Conservation (phyloP, 2,888 invertebrate species). For the Azorinus chamasolen region DNA sequence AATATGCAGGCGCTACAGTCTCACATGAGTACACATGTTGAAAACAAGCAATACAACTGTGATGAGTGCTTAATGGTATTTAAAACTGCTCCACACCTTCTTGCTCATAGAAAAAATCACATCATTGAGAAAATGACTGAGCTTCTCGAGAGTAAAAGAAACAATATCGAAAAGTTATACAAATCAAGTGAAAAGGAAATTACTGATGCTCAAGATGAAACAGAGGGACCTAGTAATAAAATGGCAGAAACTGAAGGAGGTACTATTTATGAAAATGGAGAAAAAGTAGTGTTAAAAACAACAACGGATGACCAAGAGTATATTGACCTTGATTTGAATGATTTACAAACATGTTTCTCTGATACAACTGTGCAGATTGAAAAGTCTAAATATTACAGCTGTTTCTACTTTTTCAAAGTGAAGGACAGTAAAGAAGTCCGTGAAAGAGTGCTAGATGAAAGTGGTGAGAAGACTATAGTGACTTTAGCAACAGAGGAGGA, state of each 20-base stretch:
- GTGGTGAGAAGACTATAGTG: neutral
- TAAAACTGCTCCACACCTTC: constrained; percentile 39
- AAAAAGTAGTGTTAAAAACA: too few species aligned
- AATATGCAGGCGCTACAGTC: constrained; percentile 32
- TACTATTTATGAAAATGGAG: too few species aligned
- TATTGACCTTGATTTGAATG: constrained; percentile 33
- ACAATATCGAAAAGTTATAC: neutral
- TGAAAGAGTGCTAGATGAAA: neutral
- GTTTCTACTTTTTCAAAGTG: constrained; percentile 49
- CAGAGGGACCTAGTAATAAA: too few species aligned
- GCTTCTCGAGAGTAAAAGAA: constrained; percentile 15
- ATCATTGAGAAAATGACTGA: constrained; percentile 53
- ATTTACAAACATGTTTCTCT: constrained; percentile 30
- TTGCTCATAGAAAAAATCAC: constrained; percentile 59
- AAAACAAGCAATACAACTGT: constrained; percentile 49
- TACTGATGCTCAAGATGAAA: too few species aligned
- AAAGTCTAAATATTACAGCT: constrained; percentile 37
- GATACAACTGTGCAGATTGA: constrained; percentile 42
- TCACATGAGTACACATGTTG: constrained; percentile 54
- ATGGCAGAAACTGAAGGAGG: too few species aligned
- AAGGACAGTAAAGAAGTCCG: constrained; percentile 19
- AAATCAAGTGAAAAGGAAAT: too few species aligned
- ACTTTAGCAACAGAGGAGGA: constrained; percentile 13
- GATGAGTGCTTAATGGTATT: constrained; percentile 51
- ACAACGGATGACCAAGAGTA: neutral